Evolutionary conservation across 2,888 invertebrate species (phyloP).

Genomic region (Calameuta pallipes): DNA sequence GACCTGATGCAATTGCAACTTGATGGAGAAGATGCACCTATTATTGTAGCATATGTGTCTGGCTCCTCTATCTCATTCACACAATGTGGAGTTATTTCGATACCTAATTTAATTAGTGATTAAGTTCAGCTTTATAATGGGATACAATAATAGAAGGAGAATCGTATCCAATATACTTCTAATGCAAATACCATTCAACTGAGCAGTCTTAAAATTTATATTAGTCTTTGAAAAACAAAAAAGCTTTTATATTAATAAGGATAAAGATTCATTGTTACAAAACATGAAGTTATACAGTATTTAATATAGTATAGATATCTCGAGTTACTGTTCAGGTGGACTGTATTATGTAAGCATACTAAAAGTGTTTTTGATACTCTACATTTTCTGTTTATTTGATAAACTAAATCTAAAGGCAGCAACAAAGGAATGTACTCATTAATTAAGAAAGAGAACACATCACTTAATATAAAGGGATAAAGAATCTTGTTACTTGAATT

Average conservation of each 20-base stretch:
- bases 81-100: conserved; percentile 52
- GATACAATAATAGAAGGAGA: background rate
- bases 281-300: background rate
- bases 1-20: conserved; percentile 56
- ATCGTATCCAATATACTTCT: background rate
- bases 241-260: background rate
- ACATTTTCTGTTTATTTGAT: background rate
- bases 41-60: conserved; percentile 56
- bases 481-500: background rate
- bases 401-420: background rate
- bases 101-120: conserved; percentile 47
- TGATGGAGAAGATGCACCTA: conserved; percentile 52
- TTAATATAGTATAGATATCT: background rate
- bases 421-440: background rate
- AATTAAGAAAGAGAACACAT: no score
- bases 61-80: conserved; percentile 54
- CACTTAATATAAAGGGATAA: background rate
- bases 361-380: background rate
- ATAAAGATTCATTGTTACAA: background rate
- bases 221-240: background rate
- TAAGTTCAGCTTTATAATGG: background rate
- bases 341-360: background rate
- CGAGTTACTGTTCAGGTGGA: background rate
- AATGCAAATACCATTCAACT: background rate
- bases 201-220: background rate